Base-by-base conservation (phyloP, 2,113 vertebrate genomes). In the Anolis carolinensis region DNA sequence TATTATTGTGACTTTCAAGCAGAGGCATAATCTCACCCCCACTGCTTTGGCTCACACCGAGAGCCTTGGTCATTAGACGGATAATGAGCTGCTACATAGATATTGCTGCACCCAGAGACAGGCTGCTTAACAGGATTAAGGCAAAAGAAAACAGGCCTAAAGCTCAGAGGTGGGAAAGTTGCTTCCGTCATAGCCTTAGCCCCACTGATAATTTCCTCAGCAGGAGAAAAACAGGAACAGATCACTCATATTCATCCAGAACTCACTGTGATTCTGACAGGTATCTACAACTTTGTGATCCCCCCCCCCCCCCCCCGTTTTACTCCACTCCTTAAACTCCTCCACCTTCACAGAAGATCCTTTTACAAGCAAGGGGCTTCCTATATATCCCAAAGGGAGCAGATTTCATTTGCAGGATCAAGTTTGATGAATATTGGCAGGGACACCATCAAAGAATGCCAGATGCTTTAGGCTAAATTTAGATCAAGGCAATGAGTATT, bases 101-200 rank as follows among this genome's bases (percentile, higher is more conserved):
- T 86, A 36, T 7, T 7, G 32, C 71, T 74, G 59, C 30, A 50
- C 77, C 39, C 70, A 81, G 59, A 44, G 85, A 67, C 44, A 27
- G 70, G 55, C 23, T 75, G 70, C 79, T 86, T 86, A 86, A 75
- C 62, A 63, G 85, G 79, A 86, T 81, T 86, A 86, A 75, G 14
- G 39, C 34, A 86, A 71, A 73, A 39, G 39, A 67, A 86, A 68
- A 74, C 52, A 18, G 23, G 5, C 30, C 30, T 59, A 73, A 86
- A 86, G 71, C 78, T 73, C 78, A 63, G 30, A 55, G 71, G 70
- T 74, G 39, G 55, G 55, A 74, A 50, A 14, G 21, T 39, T 44
- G 39, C 67, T 50, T 68, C 27, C 27, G 30, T 34, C 44, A 8
- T 20, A 72, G 65, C 25, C 13, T 11, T 14, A 73, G 23, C 65